Conservation (phyloP, 2,888 invertebrate species). For the Sussaba pulchella region DNA sequence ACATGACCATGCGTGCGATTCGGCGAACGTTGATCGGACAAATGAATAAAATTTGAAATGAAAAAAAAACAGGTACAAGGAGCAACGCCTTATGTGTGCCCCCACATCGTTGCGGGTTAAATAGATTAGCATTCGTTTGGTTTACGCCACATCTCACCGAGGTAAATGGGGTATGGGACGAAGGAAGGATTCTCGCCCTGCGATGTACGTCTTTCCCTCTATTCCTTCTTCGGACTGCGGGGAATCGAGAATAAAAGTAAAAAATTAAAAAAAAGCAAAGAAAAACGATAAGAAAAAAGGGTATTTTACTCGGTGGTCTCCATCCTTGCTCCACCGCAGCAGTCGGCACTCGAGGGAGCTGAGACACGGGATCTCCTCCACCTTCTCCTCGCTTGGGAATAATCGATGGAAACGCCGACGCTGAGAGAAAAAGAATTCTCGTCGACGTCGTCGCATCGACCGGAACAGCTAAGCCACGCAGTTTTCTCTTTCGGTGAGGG, state of each 20-base stretch:
- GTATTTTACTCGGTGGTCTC: slow-evolving; percentile 44
- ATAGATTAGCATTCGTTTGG: slow-evolving; percentile 41
- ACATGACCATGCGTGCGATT: slow-evolving; percentile 8
- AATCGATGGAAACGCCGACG: slow-evolving; percentile 65
- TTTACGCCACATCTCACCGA: slow-evolving; percentile 20
- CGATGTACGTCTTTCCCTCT: slow-evolving; percentile 28
- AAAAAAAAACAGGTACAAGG: not conserved
- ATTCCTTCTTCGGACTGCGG: slow-evolving; percentile 46
- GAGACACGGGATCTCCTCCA: slow-evolving; percentile 58
- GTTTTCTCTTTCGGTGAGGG: slow-evolving; percentile 14
- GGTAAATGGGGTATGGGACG: slow-evolving; percentile 5
- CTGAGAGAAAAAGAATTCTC: slow-evolving; percentile 60
- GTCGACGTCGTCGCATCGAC: slow-evolving; percentile 45
- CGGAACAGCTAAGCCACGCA: slow-evolving; percentile 21
- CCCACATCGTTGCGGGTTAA: slow-evolving; percentile 4
- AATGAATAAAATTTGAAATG: slow-evolving; percentile 24
- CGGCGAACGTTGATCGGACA: slow-evolving; percentile 23
- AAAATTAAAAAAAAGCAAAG: not conserved
- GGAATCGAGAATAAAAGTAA: slow-evolving; percentile 24
- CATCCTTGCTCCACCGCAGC: slow-evolving; percentile 15
- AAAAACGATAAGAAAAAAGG: slow-evolving; percentile 37
- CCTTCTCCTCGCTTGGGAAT: slow-evolving; percentile 55
- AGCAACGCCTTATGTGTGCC: not conserved
- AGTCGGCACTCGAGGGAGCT: slow-evolving; percentile 65
- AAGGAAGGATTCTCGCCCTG: slow-evolving; percentile 36